Evolutionary conservation across 2,113 vertebrate species (phyloP).

Genomic region (Haemorhous mexicanus): DNA sequence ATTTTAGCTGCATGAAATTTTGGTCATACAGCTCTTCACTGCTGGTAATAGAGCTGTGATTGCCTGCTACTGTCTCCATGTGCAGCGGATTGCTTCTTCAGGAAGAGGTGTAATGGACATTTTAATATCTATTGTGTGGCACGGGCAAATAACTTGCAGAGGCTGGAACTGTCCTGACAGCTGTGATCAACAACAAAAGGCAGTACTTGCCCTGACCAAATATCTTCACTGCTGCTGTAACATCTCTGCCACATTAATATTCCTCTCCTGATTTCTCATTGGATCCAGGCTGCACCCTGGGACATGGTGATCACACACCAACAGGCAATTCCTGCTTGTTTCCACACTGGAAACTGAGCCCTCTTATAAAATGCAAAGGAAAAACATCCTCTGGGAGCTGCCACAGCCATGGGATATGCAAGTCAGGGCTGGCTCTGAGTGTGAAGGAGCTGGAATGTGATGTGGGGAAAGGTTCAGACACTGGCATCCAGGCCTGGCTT

Average conservation of each 20-base stretch:
- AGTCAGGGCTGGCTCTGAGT: accelerated
- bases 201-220: background rate
- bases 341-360: background rate
- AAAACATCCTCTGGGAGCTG: background rate
- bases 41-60: constrained; percentile 7
- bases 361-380: background rate
- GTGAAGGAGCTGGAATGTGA: background rate
- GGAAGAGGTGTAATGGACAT: constrained; percentile 5
- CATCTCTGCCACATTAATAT: background rate
- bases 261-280: background rate
- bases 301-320: background rate
- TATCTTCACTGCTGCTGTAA: background rate
- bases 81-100: constrained; percentile 37
- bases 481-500: background rate
- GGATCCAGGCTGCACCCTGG: background rate
- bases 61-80: background rate
- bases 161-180: constrained; percentile 15
- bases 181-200: background rate
- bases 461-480: background rate
- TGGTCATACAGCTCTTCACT: background rate
- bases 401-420: background rate
- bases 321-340: background rate
- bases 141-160: background rate
- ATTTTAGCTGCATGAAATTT: constrained; percentile 24
- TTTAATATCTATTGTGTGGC: constrained; percentile 36